These are phyloP conservation scores for Salvelinus sp. DNA, from an alignment of 2,113 vertebrate species.

Conservation along the genomic window DNA sequence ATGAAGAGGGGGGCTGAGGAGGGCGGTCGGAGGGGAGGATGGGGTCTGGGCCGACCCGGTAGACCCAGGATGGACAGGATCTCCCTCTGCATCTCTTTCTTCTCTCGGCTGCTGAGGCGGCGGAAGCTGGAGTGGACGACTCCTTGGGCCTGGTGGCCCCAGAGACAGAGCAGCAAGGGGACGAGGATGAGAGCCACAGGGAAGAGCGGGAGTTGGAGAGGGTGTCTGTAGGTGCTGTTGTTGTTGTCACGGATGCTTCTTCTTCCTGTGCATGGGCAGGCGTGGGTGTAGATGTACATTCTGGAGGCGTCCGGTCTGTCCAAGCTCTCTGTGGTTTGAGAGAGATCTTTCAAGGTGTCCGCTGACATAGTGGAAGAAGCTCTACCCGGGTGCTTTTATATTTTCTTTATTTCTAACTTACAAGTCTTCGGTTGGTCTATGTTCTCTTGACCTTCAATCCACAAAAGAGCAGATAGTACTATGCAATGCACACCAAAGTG, in stretches of 20 bases:
- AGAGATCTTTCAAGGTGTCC: background rate
- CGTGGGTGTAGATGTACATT: background rate
- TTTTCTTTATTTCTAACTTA: background rate
- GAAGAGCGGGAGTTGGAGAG: slow-evolving; percentile 7
- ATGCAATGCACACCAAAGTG: too few species aligned
- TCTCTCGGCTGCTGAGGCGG: slow-evolving; percentile 83
- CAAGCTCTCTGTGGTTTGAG: background rate
- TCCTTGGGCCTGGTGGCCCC: slow-evolving; percentile 72
- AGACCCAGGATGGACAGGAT: slow-evolving; percentile 88
- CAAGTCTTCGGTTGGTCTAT: too few species aligned
- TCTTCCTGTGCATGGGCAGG: slow-evolving; percentile 21
- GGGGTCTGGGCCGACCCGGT: slow-evolving; percentile 77
- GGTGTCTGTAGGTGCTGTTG: background rate
- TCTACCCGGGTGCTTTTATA: background rate
- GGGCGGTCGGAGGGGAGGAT: slow-evolving; percentile 75
- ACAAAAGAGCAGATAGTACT: background rate
- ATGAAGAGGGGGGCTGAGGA: slow-evolving; percentile 92
- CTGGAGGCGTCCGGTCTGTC: background rate
- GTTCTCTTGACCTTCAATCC: background rate
- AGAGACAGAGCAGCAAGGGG: slow-evolving; percentile 59
- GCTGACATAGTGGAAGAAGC: background rate
- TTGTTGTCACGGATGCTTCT: background rate
- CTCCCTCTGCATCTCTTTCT: slow-evolving; percentile 91
- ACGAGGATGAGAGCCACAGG: slow-evolving; percentile 47
- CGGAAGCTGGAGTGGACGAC: slow-evolving; percentile 79